These are phyloP conservation scores for Drosophila koepferae DNA, from an alignment of 2,888 invertebrate species.

Conservation along the genomic window DNA sequence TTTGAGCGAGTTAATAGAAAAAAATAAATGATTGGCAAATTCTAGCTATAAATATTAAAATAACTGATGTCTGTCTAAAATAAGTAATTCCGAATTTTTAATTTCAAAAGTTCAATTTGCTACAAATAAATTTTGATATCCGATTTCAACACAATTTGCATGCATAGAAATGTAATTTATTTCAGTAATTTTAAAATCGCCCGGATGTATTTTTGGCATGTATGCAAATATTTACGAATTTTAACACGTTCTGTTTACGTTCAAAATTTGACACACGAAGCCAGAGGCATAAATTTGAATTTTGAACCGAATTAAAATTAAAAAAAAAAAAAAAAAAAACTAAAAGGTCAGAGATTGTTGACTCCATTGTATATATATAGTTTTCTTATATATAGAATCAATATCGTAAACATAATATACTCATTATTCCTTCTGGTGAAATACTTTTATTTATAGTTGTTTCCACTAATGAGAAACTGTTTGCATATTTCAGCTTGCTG, in stretches of 20 bases:
- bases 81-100: neutral
- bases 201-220: slow-evolving; percentile 34
- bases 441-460: neutral
- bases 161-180: slow-evolving; percentile 12
- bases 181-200: slow-evolving; percentile 24
- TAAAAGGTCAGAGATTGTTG: slow-evolving; percentile 10
- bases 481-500: slow-evolving; percentile 1
- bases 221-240: slow-evolving; percentile 65
- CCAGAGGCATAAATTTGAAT: slow-evolving; percentile 33
- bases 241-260: slow-evolving; percentile 66
- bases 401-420: neutral
- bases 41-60: neutral
- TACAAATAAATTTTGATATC: neutral
- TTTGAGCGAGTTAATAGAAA: neutral
- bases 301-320: slow-evolving; percentile 40
- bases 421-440: no score
- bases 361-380: neutral
- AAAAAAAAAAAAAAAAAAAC: slow-evolving; percentile 13
- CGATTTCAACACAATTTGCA: slow-evolving; percentile 1
- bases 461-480: slow-evolving; percentile 8
- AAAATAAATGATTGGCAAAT: neutral
- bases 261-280: slow-evolving; percentile 48
- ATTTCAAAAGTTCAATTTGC: no score
- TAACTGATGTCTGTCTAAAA: neutral
- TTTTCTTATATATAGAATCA: neutral